phyloP scores from a whole-genome alignment of 2,797 vertebrate species.

The Pangasius djambal region DNA sequence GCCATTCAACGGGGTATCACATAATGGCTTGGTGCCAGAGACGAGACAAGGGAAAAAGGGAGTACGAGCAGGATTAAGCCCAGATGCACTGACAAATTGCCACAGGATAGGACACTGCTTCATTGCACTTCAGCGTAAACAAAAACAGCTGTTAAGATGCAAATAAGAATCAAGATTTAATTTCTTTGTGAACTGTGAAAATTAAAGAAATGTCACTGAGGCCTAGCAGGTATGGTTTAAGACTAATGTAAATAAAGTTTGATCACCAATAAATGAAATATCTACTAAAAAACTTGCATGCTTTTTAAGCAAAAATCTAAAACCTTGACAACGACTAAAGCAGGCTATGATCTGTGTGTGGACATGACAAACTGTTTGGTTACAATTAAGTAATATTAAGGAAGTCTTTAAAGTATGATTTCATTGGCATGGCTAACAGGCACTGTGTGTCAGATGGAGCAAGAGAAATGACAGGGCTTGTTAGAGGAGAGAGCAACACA shows the following conservation, averaged over 20 bases:
- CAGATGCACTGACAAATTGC: conserved; percentile 29
- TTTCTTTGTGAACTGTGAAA: neutral
- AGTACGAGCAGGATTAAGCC: conserved; percentile 39
- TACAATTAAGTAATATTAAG: conserved; percentile 26
- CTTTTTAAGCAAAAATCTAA: neutral
- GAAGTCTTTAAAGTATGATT: conserved; percentile 11
- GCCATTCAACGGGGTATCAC: conserved; percentile 47
- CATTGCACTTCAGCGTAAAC: neutral
- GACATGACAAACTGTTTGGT: neutral
- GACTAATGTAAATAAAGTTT: neutral
- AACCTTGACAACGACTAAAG: neutral
- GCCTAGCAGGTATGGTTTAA: neutral
- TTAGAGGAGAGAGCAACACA: conserved; percentile 26
- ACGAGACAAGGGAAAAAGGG: conserved; percentile 17
- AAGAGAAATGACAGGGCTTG: conserved; percentile 44
- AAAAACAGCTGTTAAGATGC: conserved; percentile 7
- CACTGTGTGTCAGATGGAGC: conserved; percentile 33
- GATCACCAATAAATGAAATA: neutral
- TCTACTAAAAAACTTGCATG: neutral
- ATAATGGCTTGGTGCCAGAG: conserved; percentile 28
- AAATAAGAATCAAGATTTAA: neutral
- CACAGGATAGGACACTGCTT: conserved; percentile 19
- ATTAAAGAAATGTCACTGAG: neutral
- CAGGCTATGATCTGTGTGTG: neutral
- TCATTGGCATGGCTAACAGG: conserved; percentile 27